Conservation (phyloP, 2,113 vertebrate genomes). For the Orycteropus afer region DNA sequence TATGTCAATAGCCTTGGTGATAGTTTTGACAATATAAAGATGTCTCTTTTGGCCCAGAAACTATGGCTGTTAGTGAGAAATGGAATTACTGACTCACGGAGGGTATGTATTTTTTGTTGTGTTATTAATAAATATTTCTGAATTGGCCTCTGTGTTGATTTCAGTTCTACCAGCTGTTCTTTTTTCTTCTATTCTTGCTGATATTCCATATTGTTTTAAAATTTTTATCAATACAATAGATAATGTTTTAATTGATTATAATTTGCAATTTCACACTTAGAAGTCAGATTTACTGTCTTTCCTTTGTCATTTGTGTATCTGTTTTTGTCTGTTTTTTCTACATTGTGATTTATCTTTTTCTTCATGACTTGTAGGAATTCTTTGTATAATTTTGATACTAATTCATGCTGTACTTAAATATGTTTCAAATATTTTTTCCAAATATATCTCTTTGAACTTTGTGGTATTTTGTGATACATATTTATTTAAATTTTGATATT, state of each 20-base stretch:
- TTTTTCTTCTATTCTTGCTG: not conserved
- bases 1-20: not conserved
- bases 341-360: not conserved
- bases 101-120: not conserved
- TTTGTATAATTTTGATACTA: too few relatives aligned
- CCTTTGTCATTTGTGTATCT: not conserved
- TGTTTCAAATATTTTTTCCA: not conserved
- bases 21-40: not conserved
- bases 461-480: constrained; percentile 2
- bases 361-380: not conserved
- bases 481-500: constrained; percentile 11
- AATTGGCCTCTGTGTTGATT: not conserved
- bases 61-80: not conserved
- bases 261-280: not conserved
- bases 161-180: not conserved
- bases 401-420: not conserved
- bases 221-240: not conserved
- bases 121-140: not conserved
- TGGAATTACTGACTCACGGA: not conserved
- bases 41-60: not conserved
- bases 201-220: not conserved
- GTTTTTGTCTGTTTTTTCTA: not conserved
- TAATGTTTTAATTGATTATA: not conserved
- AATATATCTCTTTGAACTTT: not conserved
- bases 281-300: not conserved